Base-by-base conservation (phyloP, 2,113 vertebrate species). In the Oryzias javanicus region DNA sequence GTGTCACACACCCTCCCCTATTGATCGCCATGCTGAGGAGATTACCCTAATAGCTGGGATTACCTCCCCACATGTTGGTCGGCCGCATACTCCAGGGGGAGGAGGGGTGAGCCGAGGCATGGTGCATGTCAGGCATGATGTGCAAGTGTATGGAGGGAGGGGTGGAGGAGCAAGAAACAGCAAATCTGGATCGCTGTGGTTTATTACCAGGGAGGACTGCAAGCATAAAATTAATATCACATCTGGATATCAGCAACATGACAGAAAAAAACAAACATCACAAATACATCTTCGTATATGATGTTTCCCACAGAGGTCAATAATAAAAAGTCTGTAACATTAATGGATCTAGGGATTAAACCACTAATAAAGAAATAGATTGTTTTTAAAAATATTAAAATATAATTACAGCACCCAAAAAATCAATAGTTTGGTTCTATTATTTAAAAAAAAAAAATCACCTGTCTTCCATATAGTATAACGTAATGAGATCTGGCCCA, bases 1-100 rank as follows among this genome's bases (percentile, higher is more conserved):
- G 57, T 70, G 62, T 58, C 51, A 67, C 79, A 67, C 81, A 86
- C 85, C 82, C 85, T 90, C 82, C 85, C 82, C 84, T 88, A 91
- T 91, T 89, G 90, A 91, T 91, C 82, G 83, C 80, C 83, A 81
- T 86, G 84, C 87, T 88, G 90, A 91, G 90, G 86, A 91, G 91
- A 91, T 93, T 91, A 91, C 86, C 87, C 88, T 91, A 91, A 90
- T 91, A 91, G 89, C 89, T 77, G 89, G 86, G 90, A 91, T 93
- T 91, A 91, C 78, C 78, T 79, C 78, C 89, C 85, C 87, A 90
- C 90, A 90, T 89, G 91, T 90, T 90, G 87, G 84, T 87, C 82
- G 86, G 82, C 81, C 78, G 85, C 83, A 79, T 85, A 77, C 61
- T 61, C 59, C 41, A 54, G 55, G 82, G 35, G 79, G 45, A 65